A percentile compares a stretch with the other conserved stretches of the same genome.
phyloP scores from a whole-genome alignment of 2,888 invertebrate genomes.

The Lagria hirta region DNA sequence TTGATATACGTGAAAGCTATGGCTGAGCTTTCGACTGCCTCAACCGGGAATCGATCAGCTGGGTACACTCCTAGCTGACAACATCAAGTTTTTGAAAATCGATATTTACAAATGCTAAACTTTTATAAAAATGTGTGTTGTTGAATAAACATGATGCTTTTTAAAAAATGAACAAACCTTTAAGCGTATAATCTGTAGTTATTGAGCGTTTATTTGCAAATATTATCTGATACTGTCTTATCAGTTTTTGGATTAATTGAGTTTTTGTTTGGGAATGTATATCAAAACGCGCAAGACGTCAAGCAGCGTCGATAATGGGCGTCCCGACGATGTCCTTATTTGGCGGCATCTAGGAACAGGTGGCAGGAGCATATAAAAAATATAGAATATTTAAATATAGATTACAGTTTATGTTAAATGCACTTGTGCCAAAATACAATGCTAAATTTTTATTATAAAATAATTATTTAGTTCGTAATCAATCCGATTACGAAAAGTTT shows the following conservation, averaged over 20 bases:
- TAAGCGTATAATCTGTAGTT: not conserved
- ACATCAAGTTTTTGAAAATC: constrained; percentile 29
- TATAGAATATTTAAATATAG: no score
- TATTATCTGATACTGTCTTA: constrained; percentile 8
- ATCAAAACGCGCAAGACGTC: constrained; percentile 40
- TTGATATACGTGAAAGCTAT: no score
- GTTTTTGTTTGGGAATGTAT: constrained; percentile 33
- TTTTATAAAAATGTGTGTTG: constrained; percentile 25
- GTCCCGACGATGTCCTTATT: constrained; percentile 21
- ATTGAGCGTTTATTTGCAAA: not conserved
- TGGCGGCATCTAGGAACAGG: constrained; percentile 7
- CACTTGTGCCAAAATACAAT: no score
- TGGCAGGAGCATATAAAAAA: no score
- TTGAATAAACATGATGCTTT: no score
- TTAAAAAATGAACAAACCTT: no score
- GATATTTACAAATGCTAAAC: constrained; percentile 36
- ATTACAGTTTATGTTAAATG: no score
- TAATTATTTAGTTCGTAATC: no score
- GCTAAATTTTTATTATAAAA: no score
- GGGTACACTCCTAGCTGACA: constrained; percentile 44
- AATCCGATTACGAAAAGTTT: no score
- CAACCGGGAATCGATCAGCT: constrained; percentile 50
- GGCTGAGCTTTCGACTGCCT: constrained; percentile 36
- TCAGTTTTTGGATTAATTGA: constrained; percentile 7
- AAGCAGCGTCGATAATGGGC: constrained; percentile 41